phyloP scores from a whole-genome alignment of 2,888 invertebrate species.

The Clitarchus hookeri region DNA sequence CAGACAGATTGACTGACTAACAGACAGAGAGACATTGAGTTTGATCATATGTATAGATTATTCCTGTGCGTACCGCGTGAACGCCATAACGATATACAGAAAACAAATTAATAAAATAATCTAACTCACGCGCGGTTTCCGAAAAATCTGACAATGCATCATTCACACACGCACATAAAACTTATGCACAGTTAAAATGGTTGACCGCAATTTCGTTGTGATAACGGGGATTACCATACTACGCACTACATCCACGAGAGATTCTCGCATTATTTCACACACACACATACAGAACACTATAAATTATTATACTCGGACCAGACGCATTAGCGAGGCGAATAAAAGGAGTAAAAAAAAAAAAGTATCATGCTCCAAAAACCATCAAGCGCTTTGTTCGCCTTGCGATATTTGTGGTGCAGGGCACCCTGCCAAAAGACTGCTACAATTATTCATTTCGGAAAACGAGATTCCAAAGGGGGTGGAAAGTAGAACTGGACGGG shows the following conservation, averaged over 20 bases:
- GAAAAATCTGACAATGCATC: no score
- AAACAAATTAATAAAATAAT: no score
- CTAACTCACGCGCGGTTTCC: no score
- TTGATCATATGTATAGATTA: no score
- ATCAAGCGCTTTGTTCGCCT: neutral
- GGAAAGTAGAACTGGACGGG: neutral
- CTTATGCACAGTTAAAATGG: no score
- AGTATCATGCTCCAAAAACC: constrained; percentile 1
- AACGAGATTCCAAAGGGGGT: neutral
- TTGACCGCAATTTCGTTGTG: neutral
- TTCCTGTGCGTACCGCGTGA: no score
- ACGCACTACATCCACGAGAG: neutral
- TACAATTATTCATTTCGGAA: neutral
- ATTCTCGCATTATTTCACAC: neutral
- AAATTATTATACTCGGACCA: constrained; percentile 2
- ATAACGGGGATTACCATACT: neutral
- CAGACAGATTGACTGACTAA: no score
- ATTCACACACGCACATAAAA: no score
- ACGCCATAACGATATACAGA: no score
- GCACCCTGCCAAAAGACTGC: neutral
- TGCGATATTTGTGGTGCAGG: neutral
- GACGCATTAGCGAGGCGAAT: neutral
- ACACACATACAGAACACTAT: neutral
- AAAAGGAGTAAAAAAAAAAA: neutral
- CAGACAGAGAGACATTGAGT: no score